These are phyloP conservation scores for Hydraecia micacea DNA, from an alignment of 2,888 invertebrate genomes.

Conservation along the genomic window DNA sequence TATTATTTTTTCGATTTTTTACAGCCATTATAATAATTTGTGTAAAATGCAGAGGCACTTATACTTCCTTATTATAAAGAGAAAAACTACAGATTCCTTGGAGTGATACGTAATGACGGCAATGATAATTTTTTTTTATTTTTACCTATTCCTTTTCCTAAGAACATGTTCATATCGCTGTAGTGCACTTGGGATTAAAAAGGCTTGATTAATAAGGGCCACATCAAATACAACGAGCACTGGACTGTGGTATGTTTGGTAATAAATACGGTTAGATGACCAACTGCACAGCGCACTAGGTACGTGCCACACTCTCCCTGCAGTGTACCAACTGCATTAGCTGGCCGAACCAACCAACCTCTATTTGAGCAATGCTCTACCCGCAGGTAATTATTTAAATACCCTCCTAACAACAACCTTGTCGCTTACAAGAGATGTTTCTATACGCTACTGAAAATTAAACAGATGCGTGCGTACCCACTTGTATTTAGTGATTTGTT, in stretches of 20 bases:
- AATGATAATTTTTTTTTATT: not conserved
- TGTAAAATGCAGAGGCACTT: slow-evolving; percentile 53
- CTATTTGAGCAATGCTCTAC: slow-evolving; percentile 2
- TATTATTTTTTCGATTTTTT: not conserved
- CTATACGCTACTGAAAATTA: not conserved
- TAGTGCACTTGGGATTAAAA: not conserved
- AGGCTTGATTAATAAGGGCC: slow-evolving; percentile 6
- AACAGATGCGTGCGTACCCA: not conserved
- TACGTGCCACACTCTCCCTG: not conserved
- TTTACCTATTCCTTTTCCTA: not conserved
- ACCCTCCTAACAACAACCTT: slow-evolving; percentile 2
- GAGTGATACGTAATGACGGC: slow-evolving; percentile 3
- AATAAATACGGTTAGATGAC: not conserved
- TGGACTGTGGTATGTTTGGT: not conserved
- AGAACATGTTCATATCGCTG: not conserved
- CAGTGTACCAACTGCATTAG: not conserved
- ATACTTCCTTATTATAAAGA: slow-evolving; percentile 22
- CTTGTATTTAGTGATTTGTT: not conserved
- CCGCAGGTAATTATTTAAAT: not conserved
- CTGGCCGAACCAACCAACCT: not conserved
- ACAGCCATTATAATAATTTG: slow-evolving; percentile 24
- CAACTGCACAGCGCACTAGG: not conserved
- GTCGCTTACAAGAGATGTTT: not conserved
- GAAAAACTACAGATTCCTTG: slow-evolving; percentile 20
- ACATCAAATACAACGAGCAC: slow-evolving; percentile 9